Conservation (phyloP, 2,888 invertebrate species). For the Ecdyonurus torrentis region DNA sequence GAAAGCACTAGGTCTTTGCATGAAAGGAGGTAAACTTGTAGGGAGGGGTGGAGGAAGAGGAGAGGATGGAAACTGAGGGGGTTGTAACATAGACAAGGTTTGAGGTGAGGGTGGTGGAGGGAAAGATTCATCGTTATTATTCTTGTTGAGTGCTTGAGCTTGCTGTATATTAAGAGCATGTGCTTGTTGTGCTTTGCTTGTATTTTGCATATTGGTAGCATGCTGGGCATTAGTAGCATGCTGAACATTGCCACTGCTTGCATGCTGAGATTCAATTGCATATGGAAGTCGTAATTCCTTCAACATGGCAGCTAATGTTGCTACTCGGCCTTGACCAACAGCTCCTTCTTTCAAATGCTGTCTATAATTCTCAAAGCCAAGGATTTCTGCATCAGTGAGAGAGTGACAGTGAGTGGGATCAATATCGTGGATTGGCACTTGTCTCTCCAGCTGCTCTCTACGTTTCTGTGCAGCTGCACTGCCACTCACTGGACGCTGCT, state of each 20-base stretch:
- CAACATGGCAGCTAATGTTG: background rate
- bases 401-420: constrained; percentile 42
- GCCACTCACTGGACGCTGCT: constrained; percentile 57
- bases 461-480: constrained; percentile 61
- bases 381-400: constrained; percentile 25
- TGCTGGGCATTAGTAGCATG: background rate
- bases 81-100: background rate
- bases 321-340: background rate
- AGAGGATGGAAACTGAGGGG: background rate
- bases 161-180: background rate
- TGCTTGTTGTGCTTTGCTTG: background rate
- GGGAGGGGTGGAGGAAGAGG: background rate
- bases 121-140: background rate
- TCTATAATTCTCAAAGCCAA: background rate
- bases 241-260: background rate
- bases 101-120: background rate
- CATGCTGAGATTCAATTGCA: background rate
- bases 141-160: background rate
- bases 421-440: constrained; percentile 70
- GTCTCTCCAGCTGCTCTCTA: constrained; percentile 65
- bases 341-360: background rate
- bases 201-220: background rate
- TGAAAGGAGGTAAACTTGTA: background rate
- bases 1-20: background rate
- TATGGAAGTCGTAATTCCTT: background rate